Base-by-base conservation (phyloP, 2,797 vertebrate species). In the Thaleichthys pacificus region DNA sequence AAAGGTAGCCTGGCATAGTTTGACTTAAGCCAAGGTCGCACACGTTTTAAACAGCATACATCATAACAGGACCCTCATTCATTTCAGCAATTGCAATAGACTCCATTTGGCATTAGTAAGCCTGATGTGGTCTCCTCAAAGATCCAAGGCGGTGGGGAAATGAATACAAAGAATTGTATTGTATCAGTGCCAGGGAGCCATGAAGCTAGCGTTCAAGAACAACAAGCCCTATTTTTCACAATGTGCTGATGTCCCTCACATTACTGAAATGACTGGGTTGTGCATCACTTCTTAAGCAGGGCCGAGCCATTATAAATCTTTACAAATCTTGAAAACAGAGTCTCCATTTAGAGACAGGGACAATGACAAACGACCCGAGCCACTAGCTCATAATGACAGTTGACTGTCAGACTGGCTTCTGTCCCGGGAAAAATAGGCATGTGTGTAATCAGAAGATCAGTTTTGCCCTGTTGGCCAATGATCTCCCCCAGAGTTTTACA, bases 331-430 rank as follows among this genome's bases (percentile, higher is more conserved):
- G 87, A 90, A 61, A 90, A 92, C 90, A 92, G 91, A 88, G 91
- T 91, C 89, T 90, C 89, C 78, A 88, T 91, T 91, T 89, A 91
- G 89, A 82, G 74, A 77, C 78, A 26, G 24, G 88, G 90, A 91
- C 91, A 91, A 83, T 91, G 91, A 91, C 87, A 89, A 89, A 92
- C 80, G 79, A 83, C 91, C 84, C 82, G 79, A 42, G 85, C 90
- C 88, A 85, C 82, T 84, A 77, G 82, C 82, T 89, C 84, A 86
- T 90, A 91, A 90, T 89, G 90, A 86, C 80, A 85, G 84, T 84
- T 88, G 87, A 89, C 87, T 89, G 89, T 92, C 90, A 91, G 80
- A 79, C 78, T 68, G 85, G 83, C 86, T 80, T 60, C 67, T 61
- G 66, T 84, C 85, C 86, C 88, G 87, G 75, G 85, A 86, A 85